Conservation (phyloP, 2,888 invertebrate genomes). For the Galerucella pusilla region DNA sequence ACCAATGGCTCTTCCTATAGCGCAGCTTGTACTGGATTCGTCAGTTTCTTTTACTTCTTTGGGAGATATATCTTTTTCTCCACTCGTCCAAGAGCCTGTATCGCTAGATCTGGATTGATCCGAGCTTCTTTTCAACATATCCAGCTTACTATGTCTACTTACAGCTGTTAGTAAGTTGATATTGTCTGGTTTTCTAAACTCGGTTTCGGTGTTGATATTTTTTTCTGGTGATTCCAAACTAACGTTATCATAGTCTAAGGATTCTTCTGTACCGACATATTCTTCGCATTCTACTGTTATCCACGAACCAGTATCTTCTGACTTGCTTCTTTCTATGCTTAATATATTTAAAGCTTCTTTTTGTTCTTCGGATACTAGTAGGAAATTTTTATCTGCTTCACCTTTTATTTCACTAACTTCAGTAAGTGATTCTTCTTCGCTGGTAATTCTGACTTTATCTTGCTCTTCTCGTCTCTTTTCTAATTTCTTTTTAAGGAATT, state of each 20-base stretch:
- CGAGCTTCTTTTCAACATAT: slow-evolving; percentile 74
- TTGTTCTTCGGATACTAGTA: slow-evolving; percentile 65
- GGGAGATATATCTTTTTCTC: slow-evolving; percentile 78
- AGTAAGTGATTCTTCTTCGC: slow-evolving; percentile 77
- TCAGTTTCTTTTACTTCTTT: slow-evolving; percentile 72
- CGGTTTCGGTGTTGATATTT: slow-evolving; percentile 43
- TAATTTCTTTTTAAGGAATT: slow-evolving; percentile 59
- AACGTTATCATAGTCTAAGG: slow-evolving; percentile 68
- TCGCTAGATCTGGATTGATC: slow-evolving; percentile 84
- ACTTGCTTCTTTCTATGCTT: slow-evolving; percentile 68
- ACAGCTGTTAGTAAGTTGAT: slow-evolving; percentile 63
- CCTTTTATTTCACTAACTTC: slow-evolving; percentile 73
- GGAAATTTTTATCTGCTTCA: slow-evolving; percentile 65
- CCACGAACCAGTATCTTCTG: slow-evolving; percentile 78
- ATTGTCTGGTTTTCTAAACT: slow-evolving; percentile 41
- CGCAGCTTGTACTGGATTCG: slow-evolving; percentile 81
- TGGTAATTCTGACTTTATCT: slow-evolving; percentile 66
- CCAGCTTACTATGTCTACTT: slow-evolving; percentile 66
- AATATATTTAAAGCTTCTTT: slow-evolving; percentile 67
- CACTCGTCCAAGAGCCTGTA: slow-evolving; percentile 80
- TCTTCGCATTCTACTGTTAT: slow-evolving; percentile 77
- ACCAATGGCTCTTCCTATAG: slow-evolving; percentile 82
- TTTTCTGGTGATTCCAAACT: slow-evolving; percentile 59
- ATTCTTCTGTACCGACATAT: slow-evolving; percentile 73
- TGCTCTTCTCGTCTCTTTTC: slow-evolving; percentile 56